A percentile compares a stretch with the other conserved stretches of the same genome.
Evolutionary conservation across 2,113 vertebrate species (phyloP).

Genomic region (Sander vitreus): DNA sequence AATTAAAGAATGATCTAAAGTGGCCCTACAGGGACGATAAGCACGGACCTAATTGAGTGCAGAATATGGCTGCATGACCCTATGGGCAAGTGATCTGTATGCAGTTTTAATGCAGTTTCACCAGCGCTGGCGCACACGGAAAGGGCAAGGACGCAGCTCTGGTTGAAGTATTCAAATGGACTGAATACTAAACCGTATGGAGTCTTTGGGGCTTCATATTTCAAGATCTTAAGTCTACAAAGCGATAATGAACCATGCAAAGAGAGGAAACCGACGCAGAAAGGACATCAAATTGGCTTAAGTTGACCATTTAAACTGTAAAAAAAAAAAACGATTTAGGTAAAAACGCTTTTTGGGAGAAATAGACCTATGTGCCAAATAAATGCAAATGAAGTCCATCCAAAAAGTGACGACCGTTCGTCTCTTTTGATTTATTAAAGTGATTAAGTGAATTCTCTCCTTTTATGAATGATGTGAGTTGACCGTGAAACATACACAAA

Average conservation of each 20-base stretch:
- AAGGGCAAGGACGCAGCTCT: conserved; percentile 48
- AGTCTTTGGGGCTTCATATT: conserved; percentile 12
- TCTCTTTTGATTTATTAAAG: neutral
- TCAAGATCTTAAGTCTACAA: conserved; percentile 13
- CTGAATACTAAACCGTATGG: conserved; percentile 33
- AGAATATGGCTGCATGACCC: conserved; percentile 47
- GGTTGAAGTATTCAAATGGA: conserved; percentile 32
- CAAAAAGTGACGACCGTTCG: neutral
- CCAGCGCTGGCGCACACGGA: conserved; percentile 43
- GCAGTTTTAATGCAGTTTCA: conserved; percentile 52
- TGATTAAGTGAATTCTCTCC: neutral
- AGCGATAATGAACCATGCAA: neutral
- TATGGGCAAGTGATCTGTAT: conserved; percentile 37
- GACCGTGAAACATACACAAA: neutral
- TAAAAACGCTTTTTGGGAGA: neutral
- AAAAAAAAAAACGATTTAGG: neutral
- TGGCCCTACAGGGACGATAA: conserved; percentile 45
- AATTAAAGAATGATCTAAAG: conserved; percentile 37
- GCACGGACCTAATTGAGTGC: conserved; percentile 58
- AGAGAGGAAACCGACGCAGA: neutral
- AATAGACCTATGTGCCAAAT: neutral
- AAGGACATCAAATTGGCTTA: no score
- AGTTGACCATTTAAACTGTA: neutral
- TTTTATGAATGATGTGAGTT: neutral
- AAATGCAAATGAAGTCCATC: neutral